phyloP scores from a whole-genome alignment of 2,113 vertebrate genomes.

The Synchiropus splendidus region DNA sequence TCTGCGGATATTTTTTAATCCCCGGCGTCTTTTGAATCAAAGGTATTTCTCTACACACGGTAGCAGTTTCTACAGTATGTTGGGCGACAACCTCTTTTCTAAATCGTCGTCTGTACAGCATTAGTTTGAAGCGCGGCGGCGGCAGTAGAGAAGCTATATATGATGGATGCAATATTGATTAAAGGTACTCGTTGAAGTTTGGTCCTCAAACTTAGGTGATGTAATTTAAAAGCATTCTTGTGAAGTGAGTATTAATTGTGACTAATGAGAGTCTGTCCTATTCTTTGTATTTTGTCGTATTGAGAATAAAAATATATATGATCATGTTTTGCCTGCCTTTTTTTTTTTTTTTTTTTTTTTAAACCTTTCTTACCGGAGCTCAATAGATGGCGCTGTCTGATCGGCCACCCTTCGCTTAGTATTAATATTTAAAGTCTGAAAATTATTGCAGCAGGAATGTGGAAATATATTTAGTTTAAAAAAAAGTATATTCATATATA shows the following conservation, averaged over 20 bases:
- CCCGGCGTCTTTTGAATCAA: constrained; percentile 47
- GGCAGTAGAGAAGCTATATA: constrained; percentile 65
- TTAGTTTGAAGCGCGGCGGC: constrained; percentile 65
- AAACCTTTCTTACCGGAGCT: no score
- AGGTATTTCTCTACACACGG: constrained; percentile 60
- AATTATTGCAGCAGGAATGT: no score
- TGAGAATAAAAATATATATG: constrained; percentile 87
- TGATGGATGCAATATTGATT: constrained; percentile 77
- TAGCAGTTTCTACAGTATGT: constrained; percentile 65
- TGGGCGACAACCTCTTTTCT: constrained; percentile 60
- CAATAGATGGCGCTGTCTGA: no score
- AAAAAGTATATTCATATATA: no score
- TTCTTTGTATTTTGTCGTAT: constrained; percentile 99
- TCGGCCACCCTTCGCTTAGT: no score
- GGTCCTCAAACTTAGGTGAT: constrained; percentile 68
- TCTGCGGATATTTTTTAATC: constrained; percentile 51
- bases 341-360: constrained; percentile 12
- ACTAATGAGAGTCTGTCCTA: constrained; percentile 97
- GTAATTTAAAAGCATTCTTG: constrained; percentile 80
- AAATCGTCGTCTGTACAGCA: constrained; percentile 58
- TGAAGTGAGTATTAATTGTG: constrained; percentile 97
- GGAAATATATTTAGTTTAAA: no score
- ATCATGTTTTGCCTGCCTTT: constrained; percentile 53
- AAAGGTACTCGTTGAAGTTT: constrained; percentile 86
- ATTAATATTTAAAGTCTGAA: no score